phyloP scores from a whole-genome alignment of 2,888 invertebrate genomes.

The Drosophila aldrichi region DNA sequence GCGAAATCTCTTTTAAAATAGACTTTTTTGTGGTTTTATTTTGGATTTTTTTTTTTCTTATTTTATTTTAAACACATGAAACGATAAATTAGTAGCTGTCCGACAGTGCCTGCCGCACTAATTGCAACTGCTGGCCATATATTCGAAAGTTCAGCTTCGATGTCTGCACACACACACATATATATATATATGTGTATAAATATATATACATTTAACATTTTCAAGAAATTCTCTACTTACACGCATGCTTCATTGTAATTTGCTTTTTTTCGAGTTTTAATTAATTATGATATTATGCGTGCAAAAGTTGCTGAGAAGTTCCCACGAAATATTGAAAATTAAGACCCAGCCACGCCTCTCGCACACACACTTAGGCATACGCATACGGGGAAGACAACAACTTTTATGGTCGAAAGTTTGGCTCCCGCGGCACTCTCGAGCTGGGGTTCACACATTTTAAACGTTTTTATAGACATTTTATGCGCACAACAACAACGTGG shows the following conservation, averaged over 20 bases:
- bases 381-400: slow-evolving; percentile 26
- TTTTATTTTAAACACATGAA: slow-evolving; percentile 74
- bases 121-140: slow-evolving; percentile 66
- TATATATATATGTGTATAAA: background rate
- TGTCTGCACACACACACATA: slow-evolving; percentile 3
- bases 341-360: slow-evolving; percentile 46
- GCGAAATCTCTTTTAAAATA: slow-evolving; percentile 50
- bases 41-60: slow-evolving; percentile 32
- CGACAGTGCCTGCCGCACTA: slow-evolving; percentile 67
- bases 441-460: slow-evolving; percentile 63
- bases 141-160: slow-evolving; percentile 54
- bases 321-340: slow-evolving; percentile 72
- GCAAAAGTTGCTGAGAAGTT: slow-evolving; percentile 58
- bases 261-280: slow-evolving; percentile 44
- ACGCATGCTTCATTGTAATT: slow-evolving; percentile 13
- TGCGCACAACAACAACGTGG: slow-evolving; percentile 48
- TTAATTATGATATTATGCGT: slow-evolving; percentile 72
- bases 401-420: slow-evolving; percentile 69
- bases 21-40: slow-evolving; percentile 9
- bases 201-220: slow-evolving; percentile 11
- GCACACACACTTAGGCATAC: slow-evolving; percentile 14
- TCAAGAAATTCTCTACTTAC: slow-evolving; percentile 40
- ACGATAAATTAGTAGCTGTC: slow-evolving; percentile 70
- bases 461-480: slow-evolving; percentile 73
- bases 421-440: slow-evolving; percentile 43